Evolutionary conservation across 1,140 invertebrate species (phyloP).

Genomic region (Platyscapa corneri): DNA sequence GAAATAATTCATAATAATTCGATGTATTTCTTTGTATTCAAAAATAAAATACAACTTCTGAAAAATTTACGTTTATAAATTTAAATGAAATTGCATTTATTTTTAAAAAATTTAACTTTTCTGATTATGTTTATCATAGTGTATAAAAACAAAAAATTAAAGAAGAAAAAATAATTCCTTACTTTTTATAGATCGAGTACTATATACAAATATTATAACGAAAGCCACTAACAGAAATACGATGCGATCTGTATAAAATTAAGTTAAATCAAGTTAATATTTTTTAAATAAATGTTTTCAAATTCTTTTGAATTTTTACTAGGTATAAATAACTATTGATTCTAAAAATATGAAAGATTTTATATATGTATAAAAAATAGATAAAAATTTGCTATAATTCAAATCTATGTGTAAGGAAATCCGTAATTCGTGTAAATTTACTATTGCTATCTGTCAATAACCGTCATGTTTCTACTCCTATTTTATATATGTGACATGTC

Average conservation of each 20-base stretch:
- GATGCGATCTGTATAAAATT: too few species aligned
- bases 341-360: not conserved
- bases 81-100: not conserved
- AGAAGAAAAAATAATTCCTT: not conserved
- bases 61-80: not conserved
- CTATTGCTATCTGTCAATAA: not conserved
- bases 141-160: not conserved
- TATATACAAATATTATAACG: too few species aligned
- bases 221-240: too few species aligned
- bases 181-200: too few species aligned
- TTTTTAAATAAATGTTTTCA: too few species aligned
- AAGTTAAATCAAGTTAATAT: too few species aligned
- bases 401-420: not conserved
- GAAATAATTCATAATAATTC: too few species aligned
- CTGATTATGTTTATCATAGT: not conserved
- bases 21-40: too few species aligned
- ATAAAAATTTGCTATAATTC: not conserved
- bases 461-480: not conserved
- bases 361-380: not conserved
- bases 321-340: not conserved
- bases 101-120: not conserved
- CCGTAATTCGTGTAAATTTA: not conserved
- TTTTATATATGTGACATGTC: not conserved
- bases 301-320: too few species aligned
- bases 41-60: too few species aligned